Conservation (phyloP, 2,113 vertebrate genomes). For the Zosterops hypoxanthus region DNA sequence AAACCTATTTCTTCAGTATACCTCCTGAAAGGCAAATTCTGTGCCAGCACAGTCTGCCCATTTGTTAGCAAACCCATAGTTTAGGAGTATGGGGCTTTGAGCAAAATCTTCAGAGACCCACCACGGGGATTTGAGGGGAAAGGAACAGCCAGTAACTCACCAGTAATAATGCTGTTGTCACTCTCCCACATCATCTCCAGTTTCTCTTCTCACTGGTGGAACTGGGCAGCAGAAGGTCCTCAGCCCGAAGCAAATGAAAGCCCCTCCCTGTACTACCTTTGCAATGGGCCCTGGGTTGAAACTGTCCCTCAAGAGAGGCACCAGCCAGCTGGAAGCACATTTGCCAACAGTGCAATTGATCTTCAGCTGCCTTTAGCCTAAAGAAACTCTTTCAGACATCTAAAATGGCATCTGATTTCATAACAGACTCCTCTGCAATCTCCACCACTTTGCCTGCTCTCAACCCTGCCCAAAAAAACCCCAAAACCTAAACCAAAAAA, state of each 20-base stretch:
- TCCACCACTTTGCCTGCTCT: neutral
- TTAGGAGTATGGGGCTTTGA: neutral
- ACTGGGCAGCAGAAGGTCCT: neutral
- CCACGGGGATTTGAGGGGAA: neutral
- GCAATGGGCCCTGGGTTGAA: neutral
- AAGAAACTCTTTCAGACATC: neutral
- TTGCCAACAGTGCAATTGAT: neutral
- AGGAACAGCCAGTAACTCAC: neutral
- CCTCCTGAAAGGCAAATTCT: neutral
- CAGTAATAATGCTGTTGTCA: neutral
- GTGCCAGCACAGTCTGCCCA: neutral
- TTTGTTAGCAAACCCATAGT: neutral
- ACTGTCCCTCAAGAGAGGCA: neutral
- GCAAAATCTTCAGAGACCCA: neutral
- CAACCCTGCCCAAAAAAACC: neutral
- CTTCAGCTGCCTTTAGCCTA: neutral
- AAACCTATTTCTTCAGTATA: neutral
- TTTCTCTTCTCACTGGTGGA: constrained; percentile 1
- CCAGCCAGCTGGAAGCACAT: neutral
- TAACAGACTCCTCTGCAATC: neutral
- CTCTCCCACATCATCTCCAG: neutral
- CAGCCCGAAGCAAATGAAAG: neutral
- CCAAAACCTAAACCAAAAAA: neutral
- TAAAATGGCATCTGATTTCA: neutral
- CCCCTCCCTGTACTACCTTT: neutral